These are phyloP conservation scores for Heliconius sara DNA, from an alignment of 2,888 invertebrate genomes.

Conservation along the genomic window DNA sequence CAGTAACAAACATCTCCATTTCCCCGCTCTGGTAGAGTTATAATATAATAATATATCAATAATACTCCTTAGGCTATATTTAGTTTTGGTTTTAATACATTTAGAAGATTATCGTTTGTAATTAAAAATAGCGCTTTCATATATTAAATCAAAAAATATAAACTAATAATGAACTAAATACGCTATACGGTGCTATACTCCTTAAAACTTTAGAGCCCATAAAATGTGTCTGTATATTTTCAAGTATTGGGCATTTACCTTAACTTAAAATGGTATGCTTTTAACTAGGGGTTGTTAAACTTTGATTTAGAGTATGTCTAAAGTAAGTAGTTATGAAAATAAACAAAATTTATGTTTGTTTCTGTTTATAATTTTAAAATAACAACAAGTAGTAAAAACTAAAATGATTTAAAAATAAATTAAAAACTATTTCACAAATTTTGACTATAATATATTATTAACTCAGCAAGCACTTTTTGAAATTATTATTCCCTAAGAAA, in stretches of 20 bases:
- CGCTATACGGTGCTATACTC: neutral
- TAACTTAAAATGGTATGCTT: neutral
- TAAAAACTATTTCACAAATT: neutral
- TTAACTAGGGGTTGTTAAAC: conserved; percentile 7
- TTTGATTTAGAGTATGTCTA: neutral
- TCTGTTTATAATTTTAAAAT: neutral
- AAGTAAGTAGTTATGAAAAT: conserved; percentile 11
- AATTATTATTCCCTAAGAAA: too few species aligned
- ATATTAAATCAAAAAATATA: neutral
- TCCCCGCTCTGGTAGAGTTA: neutral
- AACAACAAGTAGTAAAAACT: neutral
- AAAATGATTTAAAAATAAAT: neutral
- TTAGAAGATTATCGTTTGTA: too few species aligned
- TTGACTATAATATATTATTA: neutral
- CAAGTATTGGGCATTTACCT: conserved; percentile 10
- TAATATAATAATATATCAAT: too few species aligned
- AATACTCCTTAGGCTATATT: too few species aligned
- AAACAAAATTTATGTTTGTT: neutral
- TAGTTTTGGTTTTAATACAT: too few species aligned
- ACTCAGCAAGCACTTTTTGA: neutral
- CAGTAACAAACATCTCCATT: too few species aligned
- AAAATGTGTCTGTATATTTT: conserved; percentile 6
- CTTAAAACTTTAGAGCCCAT: conserved; percentile 11
- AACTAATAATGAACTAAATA: neutral
- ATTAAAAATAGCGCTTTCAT: too few species aligned